Percentiles rank a stretch among this genome's conserved stretches.
Evolutionary conservation across 2,888 invertebrate species (phyloP).

Genomic region (Branchinecta sandiegonensis): DNA sequence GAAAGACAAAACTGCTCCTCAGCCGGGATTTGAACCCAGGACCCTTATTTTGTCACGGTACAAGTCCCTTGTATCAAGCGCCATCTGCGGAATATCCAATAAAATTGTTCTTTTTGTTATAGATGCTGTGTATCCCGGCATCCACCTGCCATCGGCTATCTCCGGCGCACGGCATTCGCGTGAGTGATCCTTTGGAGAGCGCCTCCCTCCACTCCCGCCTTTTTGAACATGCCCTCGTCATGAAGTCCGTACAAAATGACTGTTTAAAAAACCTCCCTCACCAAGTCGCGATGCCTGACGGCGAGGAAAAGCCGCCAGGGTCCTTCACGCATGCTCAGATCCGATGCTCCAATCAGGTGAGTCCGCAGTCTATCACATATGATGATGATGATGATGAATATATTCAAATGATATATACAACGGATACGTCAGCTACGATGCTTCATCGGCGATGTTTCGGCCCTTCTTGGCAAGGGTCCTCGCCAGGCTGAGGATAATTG

Average conservation of each 20-base stretch:
- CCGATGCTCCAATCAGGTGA: slow-evolving; percentile 7
- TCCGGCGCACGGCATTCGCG: not conserved
- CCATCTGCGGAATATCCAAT: too few relatives aligned
- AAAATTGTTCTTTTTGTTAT: not conserved
- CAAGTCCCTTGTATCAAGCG: too few relatives aligned
- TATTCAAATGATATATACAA: too few relatives aligned
- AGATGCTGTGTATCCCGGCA: slow-evolving; percentile 1
- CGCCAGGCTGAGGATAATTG: too few relatives aligned
- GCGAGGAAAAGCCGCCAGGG: not conserved
- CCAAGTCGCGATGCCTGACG: not conserved
- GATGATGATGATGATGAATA: too few relatives aligned
- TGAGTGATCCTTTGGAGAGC: slow-evolving; percentile 7
- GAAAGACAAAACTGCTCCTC: too few relatives aligned
- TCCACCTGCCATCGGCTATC: not conserved
- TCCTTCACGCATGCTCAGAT: slow-evolving; percentile 10
- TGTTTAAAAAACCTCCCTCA: not conserved
- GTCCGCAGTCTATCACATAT: too few relatives aligned
- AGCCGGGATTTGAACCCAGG: too few relatives aligned
- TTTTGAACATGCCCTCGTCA: not conserved
- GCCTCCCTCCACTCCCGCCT: not conserved
- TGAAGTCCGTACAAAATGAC: not conserved
- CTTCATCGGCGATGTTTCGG: too few relatives aligned
- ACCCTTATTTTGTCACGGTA: too few relatives aligned
- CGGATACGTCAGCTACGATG: too few relatives aligned
- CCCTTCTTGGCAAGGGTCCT: too few relatives aligned